Evolutionary conservation across 2,888 invertebrate species (phyloP).

Genomic region (Papilio gigon): DNA sequence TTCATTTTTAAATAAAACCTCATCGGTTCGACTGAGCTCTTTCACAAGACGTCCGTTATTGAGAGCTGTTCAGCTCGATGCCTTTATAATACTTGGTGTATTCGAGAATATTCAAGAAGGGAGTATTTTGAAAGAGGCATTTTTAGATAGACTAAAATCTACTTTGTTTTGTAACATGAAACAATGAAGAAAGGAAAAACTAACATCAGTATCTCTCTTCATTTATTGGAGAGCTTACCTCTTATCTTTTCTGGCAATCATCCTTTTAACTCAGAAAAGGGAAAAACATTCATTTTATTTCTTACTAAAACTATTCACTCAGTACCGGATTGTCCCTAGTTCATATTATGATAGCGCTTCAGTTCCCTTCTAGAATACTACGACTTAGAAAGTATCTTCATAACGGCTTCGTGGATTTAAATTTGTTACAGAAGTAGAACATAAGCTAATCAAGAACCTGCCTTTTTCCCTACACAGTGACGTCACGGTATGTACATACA

Average conservation of each 20-base stretch:
- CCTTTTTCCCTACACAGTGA: too few species aligned
- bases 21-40: conserved; percentile 17
- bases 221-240: conserved; percentile 5
- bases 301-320: conserved; percentile 23
- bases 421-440: too few species aligned
- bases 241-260: conserved; percentile 26
- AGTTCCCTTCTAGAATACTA: not conserved
- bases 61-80: conserved; percentile 17
- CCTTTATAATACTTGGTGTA: conserved; percentile 8
- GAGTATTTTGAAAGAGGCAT: not conserved
- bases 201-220: not conserved
- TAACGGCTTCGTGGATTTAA: too few species aligned
- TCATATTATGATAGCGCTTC: not conserved
- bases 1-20: conserved; percentile 32
- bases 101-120: conserved; percentile 15
- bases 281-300: conserved; percentile 29
- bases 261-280: conserved; percentile 8
- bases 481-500: too few species aligned
- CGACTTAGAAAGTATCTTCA: too few species aligned
- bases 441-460: too few species aligned
- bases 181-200: not conserved
- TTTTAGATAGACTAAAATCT: not conserved
- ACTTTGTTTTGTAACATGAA: not conserved
- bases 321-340: conserved; percentile 5
- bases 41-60: conserved; percentile 20